Base-by-base conservation (phyloP, 2,888 invertebrate genomes). In the Scaptomyza polygonia region DNA sequence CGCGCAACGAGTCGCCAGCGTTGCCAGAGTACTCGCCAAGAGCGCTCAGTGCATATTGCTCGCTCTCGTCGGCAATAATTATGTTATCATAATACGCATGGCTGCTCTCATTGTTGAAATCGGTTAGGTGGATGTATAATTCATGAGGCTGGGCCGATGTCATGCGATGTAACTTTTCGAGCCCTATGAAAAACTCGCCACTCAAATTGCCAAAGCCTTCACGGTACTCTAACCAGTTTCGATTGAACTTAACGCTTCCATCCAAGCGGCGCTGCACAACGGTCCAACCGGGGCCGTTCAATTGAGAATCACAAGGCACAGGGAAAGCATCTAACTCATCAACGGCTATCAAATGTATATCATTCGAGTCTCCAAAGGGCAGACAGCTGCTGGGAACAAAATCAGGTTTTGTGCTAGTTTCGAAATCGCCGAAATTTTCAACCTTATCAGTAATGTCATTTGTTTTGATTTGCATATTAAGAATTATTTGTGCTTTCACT, bases 181-280 rank as follows among this genome's bases (percentile, higher is more conserved):
- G 87, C 0, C 95, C 95, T 8, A 95, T 91, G 94, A 95, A 95
- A 86, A 95, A 95, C 86, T 95, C 95, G 0, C 93, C 93, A 0
- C 93, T 93, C 18, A 94, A 90, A 82, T 95, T 94, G 1, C 95
- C 95, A 79, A 95, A 95, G 5, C 95, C 95, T 45, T 92, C 87
- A 77, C 94, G 94, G 84, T 95, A 95, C 48, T 94, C 94, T 0
- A 92, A 84, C 95, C 95, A 95, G 44, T 92, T 88, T 70, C 93
- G 93, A 76, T 93, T 93, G 87, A 95, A 95, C 72, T 94, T 94
- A 79, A 94, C 93, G 1, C 93, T 92, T 0, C 95, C 95, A 69
- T 95, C 94, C 66, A 93, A 92, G n/a, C 95, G 93, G 71, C 94
- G 94, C 88, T 95, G 95, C 91, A 56, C 94, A 92, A 94, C 94